These are phyloP conservation scores for Lycocorax pyrrhopterus DNA, from an alignment of 2,113 vertebrate genomes.

Conservation along the genomic window DNA sequence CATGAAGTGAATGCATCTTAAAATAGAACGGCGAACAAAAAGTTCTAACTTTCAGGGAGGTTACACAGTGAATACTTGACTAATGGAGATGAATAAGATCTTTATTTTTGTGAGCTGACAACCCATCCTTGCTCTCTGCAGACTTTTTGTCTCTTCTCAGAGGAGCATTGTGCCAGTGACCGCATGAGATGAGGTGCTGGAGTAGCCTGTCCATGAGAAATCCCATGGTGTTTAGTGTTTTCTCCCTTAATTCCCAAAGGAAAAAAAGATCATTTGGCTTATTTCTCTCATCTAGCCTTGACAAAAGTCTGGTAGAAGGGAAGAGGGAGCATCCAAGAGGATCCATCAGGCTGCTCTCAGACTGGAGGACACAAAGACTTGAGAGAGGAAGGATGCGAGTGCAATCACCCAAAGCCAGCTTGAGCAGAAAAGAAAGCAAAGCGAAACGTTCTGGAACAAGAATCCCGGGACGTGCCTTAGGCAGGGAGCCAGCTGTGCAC, in stretches of 20 bases:
- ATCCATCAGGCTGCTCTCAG: neutral
- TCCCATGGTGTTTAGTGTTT: neutral
- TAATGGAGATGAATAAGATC: neutral
- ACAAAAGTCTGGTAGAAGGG: neutral
- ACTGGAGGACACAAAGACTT: neutral
- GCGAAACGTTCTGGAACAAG: neutral
- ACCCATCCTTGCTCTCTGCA: neutral
- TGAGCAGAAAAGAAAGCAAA: neutral
- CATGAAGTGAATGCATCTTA: fast-evolving
- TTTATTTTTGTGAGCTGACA: neutral
- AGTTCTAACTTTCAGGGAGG: neutral
- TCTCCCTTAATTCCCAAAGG: neutral
- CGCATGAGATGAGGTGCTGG: fast-evolving
- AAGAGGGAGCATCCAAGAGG: neutral
- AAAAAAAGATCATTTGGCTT: neutral
- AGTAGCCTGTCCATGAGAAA: neutral
- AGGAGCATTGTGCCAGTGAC: fast-evolving
- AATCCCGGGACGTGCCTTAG: neutral
- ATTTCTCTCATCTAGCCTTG: neutral
- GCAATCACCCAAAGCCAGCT: neutral
- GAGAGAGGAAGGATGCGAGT: neutral
- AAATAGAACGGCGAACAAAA: neutral
- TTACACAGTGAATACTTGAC: neutral
- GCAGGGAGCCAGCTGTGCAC: neutral
- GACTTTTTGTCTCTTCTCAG: neutral